A percentile compares a stretch with the other conserved stretches of the same genome.
These are phyloP conservation scores for Callitettix versicolor DNA, from an alignment of 1,140 invertebrate genomes.

Conservation along the genomic window DNA sequence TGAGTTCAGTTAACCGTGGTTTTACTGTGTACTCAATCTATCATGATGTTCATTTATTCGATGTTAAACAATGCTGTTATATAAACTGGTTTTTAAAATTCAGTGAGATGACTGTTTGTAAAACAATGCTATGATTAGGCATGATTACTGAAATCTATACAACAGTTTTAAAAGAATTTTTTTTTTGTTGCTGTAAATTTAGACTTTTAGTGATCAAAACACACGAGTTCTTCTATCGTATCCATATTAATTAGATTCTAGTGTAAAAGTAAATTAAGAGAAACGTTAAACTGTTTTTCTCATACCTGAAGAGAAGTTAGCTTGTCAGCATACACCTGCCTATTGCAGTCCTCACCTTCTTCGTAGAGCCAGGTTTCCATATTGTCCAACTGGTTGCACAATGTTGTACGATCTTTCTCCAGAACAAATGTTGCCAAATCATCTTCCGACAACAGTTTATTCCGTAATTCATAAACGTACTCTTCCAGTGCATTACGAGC, in stretches of 20 bases:
- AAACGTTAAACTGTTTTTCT: background rate
- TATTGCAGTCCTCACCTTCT: conserved; percentile 82
- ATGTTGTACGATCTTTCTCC: conserved; percentile 51
- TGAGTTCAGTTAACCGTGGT: too few relatives aligned
- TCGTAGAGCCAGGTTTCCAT: conserved; percentile 96
- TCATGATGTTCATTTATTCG: too few relatives aligned
- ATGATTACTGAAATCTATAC: too few relatives aligned
- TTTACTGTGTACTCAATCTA: too few relatives aligned
- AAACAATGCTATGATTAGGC: too few relatives aligned
- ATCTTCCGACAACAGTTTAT: conserved; percentile 65
- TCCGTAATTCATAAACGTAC: conserved; percentile 92
- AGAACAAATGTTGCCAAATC: conserved; percentile 68
- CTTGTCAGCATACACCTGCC: conserved; percentile 65
- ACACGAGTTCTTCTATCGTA: too few relatives aligned
- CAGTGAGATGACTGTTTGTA: too few relatives aligned
- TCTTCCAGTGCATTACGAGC: conserved; percentile 95
- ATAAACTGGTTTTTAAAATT: too few relatives aligned
- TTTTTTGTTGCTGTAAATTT: too few relatives aligned
- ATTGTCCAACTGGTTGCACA: conserved; percentile 51
- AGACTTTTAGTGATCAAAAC: too few relatives aligned
- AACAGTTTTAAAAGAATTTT: too few relatives aligned
- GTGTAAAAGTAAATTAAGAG: background rate
- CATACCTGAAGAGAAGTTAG: conserved; percentile 50
- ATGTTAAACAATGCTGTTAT: too few relatives aligned
- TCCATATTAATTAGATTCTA: background rate